Evolutionary conservation across 2,888 invertebrate genomes (phyloP).

Genomic region (Morinoia aosen): DNA sequence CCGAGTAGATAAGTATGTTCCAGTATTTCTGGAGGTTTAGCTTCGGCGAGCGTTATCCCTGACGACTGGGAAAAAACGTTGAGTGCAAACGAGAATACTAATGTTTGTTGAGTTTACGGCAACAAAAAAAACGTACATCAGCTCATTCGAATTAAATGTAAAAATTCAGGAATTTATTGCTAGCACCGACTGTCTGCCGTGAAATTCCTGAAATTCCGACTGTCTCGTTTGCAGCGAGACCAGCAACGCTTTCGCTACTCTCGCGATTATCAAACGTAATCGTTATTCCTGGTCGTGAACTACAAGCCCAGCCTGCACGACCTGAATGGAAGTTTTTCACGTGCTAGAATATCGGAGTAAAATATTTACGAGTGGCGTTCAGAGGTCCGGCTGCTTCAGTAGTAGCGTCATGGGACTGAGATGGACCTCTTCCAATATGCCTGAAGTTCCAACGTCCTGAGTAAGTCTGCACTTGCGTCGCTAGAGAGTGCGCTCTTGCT

Average conservation of each 20-base stretch:
- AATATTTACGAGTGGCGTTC: not conserved
- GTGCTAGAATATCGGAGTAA: not conserved
- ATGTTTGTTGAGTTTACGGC: too few relatives aligned
- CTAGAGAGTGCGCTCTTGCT: not conserved
- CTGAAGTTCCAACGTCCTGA: not conserved
- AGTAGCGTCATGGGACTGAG: not conserved
- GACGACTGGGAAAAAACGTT: too few relatives aligned
- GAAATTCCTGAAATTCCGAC: too few relatives aligned
- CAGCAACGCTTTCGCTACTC: not conserved
- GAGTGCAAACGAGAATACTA: too few relatives aligned
- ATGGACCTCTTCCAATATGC: not conserved
- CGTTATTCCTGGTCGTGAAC: not conserved
- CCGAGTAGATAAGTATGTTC: too few relatives aligned
- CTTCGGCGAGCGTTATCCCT: too few relatives aligned
- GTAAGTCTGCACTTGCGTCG: not conserved
- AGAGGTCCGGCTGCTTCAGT: not conserved
- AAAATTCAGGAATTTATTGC: too few relatives aligned
- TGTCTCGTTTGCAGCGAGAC: too few relatives aligned
- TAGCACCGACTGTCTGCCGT: too few relatives aligned
- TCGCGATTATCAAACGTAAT: not conserved
- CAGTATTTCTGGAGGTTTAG: too few relatives aligned
- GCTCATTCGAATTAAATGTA: too few relatives aligned
- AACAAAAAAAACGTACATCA: too few relatives aligned
- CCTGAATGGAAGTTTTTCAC: not conserved
- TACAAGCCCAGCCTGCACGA: not conserved